Base-by-base conservation (phyloP, 2,113 vertebrate species). In the Dicentrarchus labrax region DNA sequence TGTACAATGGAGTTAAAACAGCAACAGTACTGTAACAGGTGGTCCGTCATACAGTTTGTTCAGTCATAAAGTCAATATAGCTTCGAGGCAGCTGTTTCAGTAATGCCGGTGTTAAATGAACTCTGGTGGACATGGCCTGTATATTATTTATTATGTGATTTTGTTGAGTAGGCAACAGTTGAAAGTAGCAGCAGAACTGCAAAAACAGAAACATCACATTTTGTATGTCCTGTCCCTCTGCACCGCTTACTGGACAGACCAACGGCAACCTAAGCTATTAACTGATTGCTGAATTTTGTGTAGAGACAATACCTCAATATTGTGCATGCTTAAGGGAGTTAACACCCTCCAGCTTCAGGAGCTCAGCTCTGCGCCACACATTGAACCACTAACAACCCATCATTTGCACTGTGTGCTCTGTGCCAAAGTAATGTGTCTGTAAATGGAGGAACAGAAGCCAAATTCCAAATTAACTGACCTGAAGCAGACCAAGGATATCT, bases 381-480 rank as follows among this genome's bases (percentile, higher is more conserved):
- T 83, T 90, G 82, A 83, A 67, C 86, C 36, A 74, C 43, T 10
- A 74, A 67, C 72, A 84, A 69, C 67, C 81, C 86, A 86, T 91
- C 69, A 84, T 80, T 78, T 84, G 81, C 77, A 88, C 67, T 22
- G 61, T 39, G 53, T 1, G 5, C 21, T 79, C 21, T 56, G 76
- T 82, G 85, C 91, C 91, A 91, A 89, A 75, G 66, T 66, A 86
- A 89, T 71, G 70, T 86, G 72, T 84, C 72, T 84, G 82, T 75
- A 85, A 89, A 92, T 85, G 72, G 72, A 85, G 56, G 80, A 71
- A 54, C 4, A 13, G 72, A 53, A 78, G 90, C 91, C 91, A 91
- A 88, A 82, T 72, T 88, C 80, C 70, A 89, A 93, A 93, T 92
- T 50, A 90, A 90, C 71, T 89, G 91, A 91, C 92, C 89, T 72